Evolutionary conservation across 1,140 invertebrate genomes (phyloP), one percentile per base, ranked within the genome.

Genomic region (Araneus ventricosus): DNA sequence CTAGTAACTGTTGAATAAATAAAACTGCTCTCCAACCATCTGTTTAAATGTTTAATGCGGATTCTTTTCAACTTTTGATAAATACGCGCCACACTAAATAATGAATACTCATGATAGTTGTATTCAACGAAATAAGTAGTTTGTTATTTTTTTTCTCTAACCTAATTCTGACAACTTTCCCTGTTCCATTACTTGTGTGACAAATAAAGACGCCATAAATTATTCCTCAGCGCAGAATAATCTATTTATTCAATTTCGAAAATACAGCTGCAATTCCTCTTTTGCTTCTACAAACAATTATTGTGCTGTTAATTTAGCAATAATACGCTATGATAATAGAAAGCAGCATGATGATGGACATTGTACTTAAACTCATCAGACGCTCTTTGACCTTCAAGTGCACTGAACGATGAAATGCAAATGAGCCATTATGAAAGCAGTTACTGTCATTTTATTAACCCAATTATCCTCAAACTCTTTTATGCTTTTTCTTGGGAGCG

Each of bases 1-100:
- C 84, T 37, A 59, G 84, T 34, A 57, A 59, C 10, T 86, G 34
- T 61, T 86, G 84, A 86, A 86, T 86, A 86, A 86, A 59, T 59
- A 41, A 86, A 86, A 86, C 52, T 30, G 2, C 30, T 22, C 57
- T 86, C 57, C 30, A 59, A 30, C 52, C 30, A 30, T 59, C 45
- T 34, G 27, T 34, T 86, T 86, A 34, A 86, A 86, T 86, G 30
- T 86, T 86, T 86, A 86, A 86, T 86, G 41, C 8, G 41, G 24
- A 82, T 41, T 82, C 24, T 45, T 82, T 82, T 82, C 41, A 45
- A 82, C 37, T 52, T 80, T 82, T 82, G 80, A 82, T 82, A 82
- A 10, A 82, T 82, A 82, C 80, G 39, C 80, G 39, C 80, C 24
- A 10, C 22, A 45, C 37, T 82, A 82, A 82, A 82, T 82, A 82